phyloP scores from a whole-genome alignment of 2,113 vertebrate genomes.

The Gymnocephalus cernua region DNA sequence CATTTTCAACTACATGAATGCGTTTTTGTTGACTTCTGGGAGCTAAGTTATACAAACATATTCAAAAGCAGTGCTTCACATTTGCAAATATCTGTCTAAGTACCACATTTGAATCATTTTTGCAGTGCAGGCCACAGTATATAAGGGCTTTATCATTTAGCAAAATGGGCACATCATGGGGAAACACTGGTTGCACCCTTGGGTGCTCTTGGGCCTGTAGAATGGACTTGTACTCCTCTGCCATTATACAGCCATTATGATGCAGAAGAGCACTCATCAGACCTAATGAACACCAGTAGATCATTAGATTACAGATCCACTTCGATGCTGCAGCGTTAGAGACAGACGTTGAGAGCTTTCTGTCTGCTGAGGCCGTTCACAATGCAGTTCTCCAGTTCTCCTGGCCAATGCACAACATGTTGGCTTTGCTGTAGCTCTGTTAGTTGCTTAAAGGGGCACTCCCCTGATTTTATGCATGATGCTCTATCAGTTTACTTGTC shows the following conservation, averaged over 20 bases:
- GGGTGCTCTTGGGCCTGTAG: conserved; percentile 49
- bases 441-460: conserved; percentile 16
- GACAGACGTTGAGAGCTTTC: neutral
- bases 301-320: conserved; percentile 53
- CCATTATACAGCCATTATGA: conserved; percentile 51
- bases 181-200: conserved; percentile 43
- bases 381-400: neutral
- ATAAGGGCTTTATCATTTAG: conserved; percentile 13
- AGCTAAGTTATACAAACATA: neutral
- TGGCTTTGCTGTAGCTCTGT: neutral
- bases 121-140: conserved; percentile 2
- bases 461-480: neutral
- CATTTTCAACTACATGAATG: too few relatives aligned
- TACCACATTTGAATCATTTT: neutral
- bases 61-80: neutral
- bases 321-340: conserved; percentile 8
- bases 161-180: conserved; percentile 27
- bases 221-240: conserved; percentile 51
- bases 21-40: neutral
- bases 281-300: conserved; percentile 56
- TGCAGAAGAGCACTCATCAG: conserved; percentile 40
- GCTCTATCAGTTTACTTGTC: neutral
- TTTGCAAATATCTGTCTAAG: neutral
- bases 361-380: neutral
- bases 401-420: neutral